Percentiles rank a stretch among this genome's conserved stretches.
Conservation (phyloP, 2,113 vertebrate genomes). For the Poicephalus meyeri region DNA sequence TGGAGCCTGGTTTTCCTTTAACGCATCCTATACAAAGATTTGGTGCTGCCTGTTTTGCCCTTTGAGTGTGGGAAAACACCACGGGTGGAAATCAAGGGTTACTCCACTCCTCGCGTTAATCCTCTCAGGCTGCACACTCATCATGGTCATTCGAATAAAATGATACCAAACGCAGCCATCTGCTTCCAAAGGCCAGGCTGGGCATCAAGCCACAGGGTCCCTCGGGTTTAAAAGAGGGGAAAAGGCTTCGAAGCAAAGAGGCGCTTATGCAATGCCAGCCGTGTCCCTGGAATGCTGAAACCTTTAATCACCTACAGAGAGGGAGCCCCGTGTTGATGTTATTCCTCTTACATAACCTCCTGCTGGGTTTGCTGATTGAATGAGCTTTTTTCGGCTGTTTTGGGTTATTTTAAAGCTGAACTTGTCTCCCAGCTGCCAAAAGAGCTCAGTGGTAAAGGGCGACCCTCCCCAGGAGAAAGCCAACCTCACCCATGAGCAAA, state of each 20-base stretch:
- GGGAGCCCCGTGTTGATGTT: constrained; percentile 37
- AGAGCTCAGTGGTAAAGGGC: constrained; percentile 50
- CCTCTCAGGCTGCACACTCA: constrained; percentile 23
- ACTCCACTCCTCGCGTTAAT: constrained; percentile 26
- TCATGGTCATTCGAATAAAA: constrained; percentile 4
- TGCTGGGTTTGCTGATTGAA: constrained; percentile 38
- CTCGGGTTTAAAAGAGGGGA: constrained; percentile 51
- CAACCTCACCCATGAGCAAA: background rate
- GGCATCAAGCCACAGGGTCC: constrained; percentile 27
- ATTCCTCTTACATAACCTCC: constrained; percentile 65
- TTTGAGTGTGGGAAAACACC: background rate
- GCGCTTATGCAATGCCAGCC: constrained; percentile 52
- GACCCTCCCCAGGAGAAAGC: constrained; percentile 26
- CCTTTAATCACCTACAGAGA: constrained; percentile 70
- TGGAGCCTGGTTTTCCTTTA: background rate
- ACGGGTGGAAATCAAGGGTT: fast-evolving
- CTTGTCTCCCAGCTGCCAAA: constrained; percentile 3
- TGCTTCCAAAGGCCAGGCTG: constrained; percentile 9
- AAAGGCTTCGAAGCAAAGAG: constrained; percentile 38
- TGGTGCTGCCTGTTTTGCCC: background rate
- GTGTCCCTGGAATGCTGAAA: constrained; percentile 55
- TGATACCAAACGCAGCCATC: constrained; percentile 23
- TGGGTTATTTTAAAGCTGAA: background rate
- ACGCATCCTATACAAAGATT: background rate
- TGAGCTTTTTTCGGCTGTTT: background rate